Base-by-base conservation (phyloP, 1,140 invertebrate genomes). In the Mycetomoellerius zeteki region DNA sequence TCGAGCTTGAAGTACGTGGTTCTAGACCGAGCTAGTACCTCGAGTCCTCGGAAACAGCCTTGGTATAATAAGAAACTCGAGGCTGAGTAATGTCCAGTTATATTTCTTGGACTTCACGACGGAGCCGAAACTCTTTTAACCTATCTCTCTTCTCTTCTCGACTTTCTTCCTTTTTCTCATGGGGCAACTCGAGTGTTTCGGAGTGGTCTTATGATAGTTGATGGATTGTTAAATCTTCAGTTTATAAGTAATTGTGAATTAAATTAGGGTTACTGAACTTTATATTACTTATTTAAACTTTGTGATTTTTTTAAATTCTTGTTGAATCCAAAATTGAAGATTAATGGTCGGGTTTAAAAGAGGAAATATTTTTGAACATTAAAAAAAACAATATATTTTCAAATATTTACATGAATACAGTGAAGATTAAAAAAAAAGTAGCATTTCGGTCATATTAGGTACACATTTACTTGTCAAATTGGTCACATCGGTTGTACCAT, bases 11-110 rank as follows among this genome's bases (percentile, higher is more conserved):
- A 73, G 80, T 58, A 73, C 80, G 56, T 75, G 47, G 67, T 47
- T 75, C 24, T 37, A 30, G 69, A 62, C 54, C 56, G 16, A 75
- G 69, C 24, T 43, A 73, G 52, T 58, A 43, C 37, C 67, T 89
- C 50, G 65, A 52, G 75, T 84, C 73, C 87, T 80, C 88, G 90
- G 89, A 90, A 92, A 92, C 81, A 77, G 85, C 84, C 78, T 90
- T 65, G 90, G 92, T 91, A 90, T 92, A 93, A 93, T 92, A 92
- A 93, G 91, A 92, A 93, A 93, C 88, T 90, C 80, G 81, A 89
- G 78, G 85, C 86, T 93, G 91, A 93, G 91, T 93, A 92, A 93
- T 93, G 87, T 75, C 67, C n/a, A 85, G 88, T 86, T 89, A 93
- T 92, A 92, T 93, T 92, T 92, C 87, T 92, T 62, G n/a, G 81